Percentiles rank a stretch among this genome's conserved stretches.
Conservation (phyloP, 2,113 vertebrate species). For the Setophaga kirtlandii region DNA sequence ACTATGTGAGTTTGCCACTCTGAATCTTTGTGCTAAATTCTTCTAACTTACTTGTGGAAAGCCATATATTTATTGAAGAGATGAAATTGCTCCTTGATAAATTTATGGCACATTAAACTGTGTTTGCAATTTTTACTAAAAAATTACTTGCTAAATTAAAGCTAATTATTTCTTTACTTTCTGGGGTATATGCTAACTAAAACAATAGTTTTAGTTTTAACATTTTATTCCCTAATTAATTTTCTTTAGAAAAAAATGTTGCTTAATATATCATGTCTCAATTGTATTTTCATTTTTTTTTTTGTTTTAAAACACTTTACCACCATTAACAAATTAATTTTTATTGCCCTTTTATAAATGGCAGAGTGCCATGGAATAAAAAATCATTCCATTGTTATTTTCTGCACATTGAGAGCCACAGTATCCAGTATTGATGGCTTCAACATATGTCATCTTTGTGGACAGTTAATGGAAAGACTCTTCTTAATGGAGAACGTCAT, state of each 20-base stretch:
- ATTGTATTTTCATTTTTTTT: background rate
- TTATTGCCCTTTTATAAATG: background rate
- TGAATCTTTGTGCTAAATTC: background rate
- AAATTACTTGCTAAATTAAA: background rate
- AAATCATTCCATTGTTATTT: background rate
- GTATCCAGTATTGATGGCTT: background rate
- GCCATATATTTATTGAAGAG: background rate
- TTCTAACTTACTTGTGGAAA: background rate
- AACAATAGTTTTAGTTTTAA: background rate
- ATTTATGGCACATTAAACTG: background rate
- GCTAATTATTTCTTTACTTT: background rate
- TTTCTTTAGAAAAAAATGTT: background rate
- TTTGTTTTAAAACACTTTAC: background rate
- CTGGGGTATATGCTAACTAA: background rate
- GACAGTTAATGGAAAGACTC: background rate
- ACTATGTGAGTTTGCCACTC: background rate
- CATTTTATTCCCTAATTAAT: background rate
- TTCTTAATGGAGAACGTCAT: background rate
- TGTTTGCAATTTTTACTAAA: background rate
- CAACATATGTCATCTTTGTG: background rate
- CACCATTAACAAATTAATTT: slow-evolving; percentile 15
- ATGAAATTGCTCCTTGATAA: background rate
- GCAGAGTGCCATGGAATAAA: background rate
- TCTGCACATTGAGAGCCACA: background rate
- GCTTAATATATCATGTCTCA: background rate